These are phyloP conservation scores for Vespertilio murinus DNA, from an alignment of 2,797 vertebrate species.

Conservation along the genomic window DNA sequence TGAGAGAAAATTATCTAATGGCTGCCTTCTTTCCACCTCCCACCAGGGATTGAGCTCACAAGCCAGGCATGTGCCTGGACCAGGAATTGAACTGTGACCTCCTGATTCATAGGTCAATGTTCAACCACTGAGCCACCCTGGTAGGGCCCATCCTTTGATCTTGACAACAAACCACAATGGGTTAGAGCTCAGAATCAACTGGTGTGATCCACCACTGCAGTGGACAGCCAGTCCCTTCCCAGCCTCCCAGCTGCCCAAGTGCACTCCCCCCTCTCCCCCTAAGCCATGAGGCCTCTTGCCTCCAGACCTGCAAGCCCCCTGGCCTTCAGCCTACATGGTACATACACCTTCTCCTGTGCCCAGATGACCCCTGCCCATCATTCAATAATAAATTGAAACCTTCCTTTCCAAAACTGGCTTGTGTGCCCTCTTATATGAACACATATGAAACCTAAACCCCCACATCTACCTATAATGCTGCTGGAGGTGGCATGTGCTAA, in stretches of 20 bases:
- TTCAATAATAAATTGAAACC: not conserved
- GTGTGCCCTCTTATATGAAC: not conserved
- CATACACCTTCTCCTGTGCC: not conserved
- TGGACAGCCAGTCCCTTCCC: fast-evolving
- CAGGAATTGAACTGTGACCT: no score
- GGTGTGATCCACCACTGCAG: not conserved
- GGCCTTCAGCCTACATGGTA: not conserved
- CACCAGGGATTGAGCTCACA: no score
- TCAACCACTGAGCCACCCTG: no score
- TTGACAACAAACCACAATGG: not conserved
- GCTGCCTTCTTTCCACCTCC: no score
- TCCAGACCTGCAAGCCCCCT: not conserved
- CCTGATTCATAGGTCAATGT: no score
- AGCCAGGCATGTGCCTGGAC: no score
- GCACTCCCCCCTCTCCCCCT: not conserved
- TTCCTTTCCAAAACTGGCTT: not conserved
- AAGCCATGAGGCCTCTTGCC: not conserved
- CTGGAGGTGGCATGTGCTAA: no score
- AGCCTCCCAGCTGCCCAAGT: not conserved
- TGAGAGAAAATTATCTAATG: no score
- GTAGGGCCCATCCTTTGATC: not conserved
- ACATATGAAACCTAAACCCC: not conserved
- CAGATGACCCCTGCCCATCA: not conserved
- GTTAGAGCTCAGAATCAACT: not conserved
- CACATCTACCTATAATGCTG: not conserved